Percentiles rank a stretch among this genome's conserved stretches.
These are phyloP conservation scores for human DNA, from an alignment of 2,113 vertebrate species.

Conservation along the genomic window DNA sequence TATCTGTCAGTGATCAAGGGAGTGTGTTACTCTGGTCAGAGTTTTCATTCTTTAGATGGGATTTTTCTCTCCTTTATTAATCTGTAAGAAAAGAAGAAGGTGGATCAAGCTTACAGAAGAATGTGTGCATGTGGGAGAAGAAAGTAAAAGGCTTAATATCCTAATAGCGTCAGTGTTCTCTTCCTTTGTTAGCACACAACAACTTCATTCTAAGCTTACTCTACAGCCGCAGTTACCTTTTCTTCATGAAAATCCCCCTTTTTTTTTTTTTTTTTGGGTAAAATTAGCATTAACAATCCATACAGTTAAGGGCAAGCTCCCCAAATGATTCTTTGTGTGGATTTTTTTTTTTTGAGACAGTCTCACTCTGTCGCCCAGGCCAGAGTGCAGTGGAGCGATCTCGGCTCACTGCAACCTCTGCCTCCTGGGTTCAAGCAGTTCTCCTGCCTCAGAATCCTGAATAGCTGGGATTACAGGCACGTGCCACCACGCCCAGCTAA, in stretches of 20 bases:
- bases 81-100: neutral
- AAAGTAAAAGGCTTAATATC: neutral
- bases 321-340: neutral
- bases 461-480: neutral
- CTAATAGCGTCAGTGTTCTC: neutral
- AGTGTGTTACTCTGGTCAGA: neutral
- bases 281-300: neutral
- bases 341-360: neutral
- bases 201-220: neutral
- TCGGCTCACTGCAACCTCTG: neutral
- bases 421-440: neutral
- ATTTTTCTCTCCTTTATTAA: neutral
- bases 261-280: neutral
- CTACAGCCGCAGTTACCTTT: neutral
- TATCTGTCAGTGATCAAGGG: neutral
- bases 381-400: neutral
- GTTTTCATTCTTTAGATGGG: neutral
- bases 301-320: neutral
- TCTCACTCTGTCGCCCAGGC: neutral
- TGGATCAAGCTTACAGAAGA: neutral
- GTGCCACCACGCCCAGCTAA: neutral
- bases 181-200: neutral
- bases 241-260: neutral
- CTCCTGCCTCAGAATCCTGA: neutral
- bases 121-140: neutral